Evolutionary conservation across 2,797 vertebrate species (phyloP).

Genomic region (Megaceryle alcyon): DNA sequence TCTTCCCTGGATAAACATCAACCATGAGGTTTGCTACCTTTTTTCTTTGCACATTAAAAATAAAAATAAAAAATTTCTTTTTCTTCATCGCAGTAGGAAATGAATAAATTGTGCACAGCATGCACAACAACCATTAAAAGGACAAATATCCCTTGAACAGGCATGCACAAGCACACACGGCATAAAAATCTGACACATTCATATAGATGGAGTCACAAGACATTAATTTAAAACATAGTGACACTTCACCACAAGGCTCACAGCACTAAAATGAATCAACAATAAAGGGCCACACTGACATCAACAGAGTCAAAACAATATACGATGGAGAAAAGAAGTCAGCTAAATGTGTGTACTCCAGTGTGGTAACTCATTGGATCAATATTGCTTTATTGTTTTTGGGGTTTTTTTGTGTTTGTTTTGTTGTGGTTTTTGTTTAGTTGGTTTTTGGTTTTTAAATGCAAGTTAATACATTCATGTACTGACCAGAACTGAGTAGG

Average conservation of each 20-base stretch:
- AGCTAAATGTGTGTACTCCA: fast-evolving
- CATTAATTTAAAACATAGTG: background rate
- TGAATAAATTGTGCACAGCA: background rate
- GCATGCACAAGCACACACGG: background rate
- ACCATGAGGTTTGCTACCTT: background rate
- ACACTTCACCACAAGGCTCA: background rate
- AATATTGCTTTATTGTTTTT: background rate
- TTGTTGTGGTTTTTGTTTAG: no score
- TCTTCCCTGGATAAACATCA: background rate
- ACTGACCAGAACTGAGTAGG: background rate
- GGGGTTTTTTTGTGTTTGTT: no score
- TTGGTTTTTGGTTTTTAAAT: background rate
- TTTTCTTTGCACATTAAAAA: background rate
- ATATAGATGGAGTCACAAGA: background rate
- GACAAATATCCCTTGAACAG: background rate
- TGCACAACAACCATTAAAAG: background rate
- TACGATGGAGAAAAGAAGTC: fast-evolving
- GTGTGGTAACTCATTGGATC: background rate
- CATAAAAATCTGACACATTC: background rate
- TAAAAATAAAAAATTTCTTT: fast-evolving
- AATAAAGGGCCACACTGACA: background rate
- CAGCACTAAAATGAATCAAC: background rate
- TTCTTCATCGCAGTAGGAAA: background rate
- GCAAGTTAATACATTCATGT: background rate
- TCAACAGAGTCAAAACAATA: background rate